These are phyloP conservation scores for Fopius arisanus DNA, from an alignment of 1,140 invertebrate species.

Conservation along the genomic window DNA sequence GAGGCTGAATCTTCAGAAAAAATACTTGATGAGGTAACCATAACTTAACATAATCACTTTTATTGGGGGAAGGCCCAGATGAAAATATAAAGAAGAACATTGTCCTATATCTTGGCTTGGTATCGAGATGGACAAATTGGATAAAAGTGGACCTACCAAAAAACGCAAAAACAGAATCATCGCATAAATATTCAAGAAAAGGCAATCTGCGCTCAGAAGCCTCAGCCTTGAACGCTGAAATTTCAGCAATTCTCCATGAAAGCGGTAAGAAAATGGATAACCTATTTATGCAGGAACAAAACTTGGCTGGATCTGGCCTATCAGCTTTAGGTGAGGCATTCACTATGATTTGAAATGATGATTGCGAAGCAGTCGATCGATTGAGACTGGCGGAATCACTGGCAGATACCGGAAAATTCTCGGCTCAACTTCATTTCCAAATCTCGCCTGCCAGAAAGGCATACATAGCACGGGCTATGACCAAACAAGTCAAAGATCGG, in stretches of 20 bases:
- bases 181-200: not conserved
- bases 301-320: too few relatives aligned
- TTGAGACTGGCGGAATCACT: not conserved
- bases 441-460: not conserved
- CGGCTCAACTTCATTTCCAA: not conserved
- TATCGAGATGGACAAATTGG: not conserved
- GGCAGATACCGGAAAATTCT: not conserved
- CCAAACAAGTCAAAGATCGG: not conserved
- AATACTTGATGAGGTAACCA: not conserved
- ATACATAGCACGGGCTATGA: not conserved
- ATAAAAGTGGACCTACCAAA: not conserved
- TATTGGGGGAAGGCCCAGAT: not conserved
- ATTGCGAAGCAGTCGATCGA: not conserved
- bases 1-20: not conserved
- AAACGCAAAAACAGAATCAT: not conserved
- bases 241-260: not conserved
- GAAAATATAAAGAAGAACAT: not conserved
- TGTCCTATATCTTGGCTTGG: not conserved
- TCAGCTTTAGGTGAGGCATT: not conserved
- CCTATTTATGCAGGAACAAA: slow-evolving; percentile 8
- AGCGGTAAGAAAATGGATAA: not conserved
- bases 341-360: slow-evolving; percentile 2
- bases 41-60: too few relatives aligned
- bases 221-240: not conserved
- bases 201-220: not conserved